Evolutionary conservation across 2,888 invertebrate genomes (phyloP), one percentile per base, ranked within the genome.

Genomic region (Palloptera scutellata): DNA sequence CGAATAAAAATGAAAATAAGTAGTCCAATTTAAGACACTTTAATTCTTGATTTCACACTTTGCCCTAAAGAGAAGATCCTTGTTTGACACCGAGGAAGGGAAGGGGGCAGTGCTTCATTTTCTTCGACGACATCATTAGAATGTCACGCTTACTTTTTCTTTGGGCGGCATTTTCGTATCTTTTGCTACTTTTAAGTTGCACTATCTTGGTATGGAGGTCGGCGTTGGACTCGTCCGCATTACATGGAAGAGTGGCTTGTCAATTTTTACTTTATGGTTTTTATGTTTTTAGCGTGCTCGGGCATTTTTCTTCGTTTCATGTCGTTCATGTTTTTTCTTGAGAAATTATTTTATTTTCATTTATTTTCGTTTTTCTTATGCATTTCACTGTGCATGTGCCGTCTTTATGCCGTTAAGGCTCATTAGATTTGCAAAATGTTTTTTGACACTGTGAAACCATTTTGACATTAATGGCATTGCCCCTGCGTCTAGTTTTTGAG

Each of bases 361-460:
- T 61, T 54, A 63, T 61, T 54, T 64, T 51, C 43, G 15, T 30
- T 30, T 30, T 30, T 30, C 30, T 30, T 30, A 30, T 30, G 6
- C 2, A 30, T 30, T 30, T 30, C 6, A 4, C 30, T 2, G 30
- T 30, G 2, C 40, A 12, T 61, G 60, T 68, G 66, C 62, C 43
- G 51, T 73, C 53, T 78, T 83, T 79, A 81, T 79, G 80, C 79
- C 78, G 83, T 81, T 78, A 77, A 80, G 83, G 83, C 82, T 83
- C 83, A 83, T 83, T 83, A 83, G 81, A 83, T 79, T 80, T 78
- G 79, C 81, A 74, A 80, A 81, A 81, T 82, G 80, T 79, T 81
- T 30, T 30, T 76, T 77, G 76, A 75, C 76, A 76, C 74, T 70
- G 73, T 71, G 63, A 66, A 65, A 69, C 69, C 70, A 63, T 70